Evolutionary conservation across 2,113 vertebrate genomes (phyloP), one percentile per base, ranked within the genome.

Genomic region (Saccopteryx leptura): DNA sequence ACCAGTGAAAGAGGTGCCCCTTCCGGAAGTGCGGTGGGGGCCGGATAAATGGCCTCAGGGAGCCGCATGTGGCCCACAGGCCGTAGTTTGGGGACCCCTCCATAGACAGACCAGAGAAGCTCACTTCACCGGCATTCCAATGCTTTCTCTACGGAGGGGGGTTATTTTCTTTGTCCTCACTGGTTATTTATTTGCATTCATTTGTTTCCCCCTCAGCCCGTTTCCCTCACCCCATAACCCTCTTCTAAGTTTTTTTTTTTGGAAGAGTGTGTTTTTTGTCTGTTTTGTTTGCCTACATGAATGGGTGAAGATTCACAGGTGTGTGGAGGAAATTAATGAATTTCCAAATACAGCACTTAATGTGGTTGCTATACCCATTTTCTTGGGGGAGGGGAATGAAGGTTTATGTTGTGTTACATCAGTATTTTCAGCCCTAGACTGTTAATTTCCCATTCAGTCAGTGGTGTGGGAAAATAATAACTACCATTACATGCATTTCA

Each of bases 401-500:
- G 19, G 4, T 81, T 95, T 88, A 68, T 26, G 71, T 46, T 33
- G 66, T 60, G 17, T 56, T 66, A 23, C 54, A 24, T n/a, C 88
- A 39, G 52, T 75, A 87, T 92, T 96, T 90, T 94, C 76, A 87
- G 7, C 31, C 54, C 69, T 75, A 69, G 56, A 79, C 54, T 84
- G 39, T 88, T 92, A 83, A 83, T 83, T 95, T 96, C 78, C 79
- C 68, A 92, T 52, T 96, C 15, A 56, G 4, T 96, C 12, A 56
- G 4, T 76, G 17, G 54, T 93, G 63, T 97, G 96, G 88, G 96
- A 97, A 97, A 97, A 87, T 82, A 52, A 79, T 69, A 61, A 71
- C 7, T 39, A 13, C 80, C 69, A 5, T 95, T 83, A 58, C 39
- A 31, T 84, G 54, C 28, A 89, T 96, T 96, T 95, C 95, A 95